Evolutionary conservation across 1,140 invertebrate genomes (phyloP).

Genomic region (Stegodyphus mimosarum): DNA sequence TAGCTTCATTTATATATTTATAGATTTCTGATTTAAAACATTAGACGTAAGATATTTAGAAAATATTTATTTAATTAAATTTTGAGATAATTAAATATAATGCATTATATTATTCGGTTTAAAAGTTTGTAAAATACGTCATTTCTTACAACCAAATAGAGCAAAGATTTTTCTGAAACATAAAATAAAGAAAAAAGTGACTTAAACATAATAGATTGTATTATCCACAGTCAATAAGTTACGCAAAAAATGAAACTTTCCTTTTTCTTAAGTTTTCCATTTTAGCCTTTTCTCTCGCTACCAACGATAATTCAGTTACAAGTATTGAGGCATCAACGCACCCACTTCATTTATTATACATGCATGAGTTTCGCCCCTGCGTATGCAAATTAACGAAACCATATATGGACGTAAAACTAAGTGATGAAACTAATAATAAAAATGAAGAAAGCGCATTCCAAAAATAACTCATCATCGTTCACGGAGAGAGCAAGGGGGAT

Average conservation of each 20-base stretch:
- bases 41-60: too few relatives aligned
- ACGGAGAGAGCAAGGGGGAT: not conserved
- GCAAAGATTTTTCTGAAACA: not conserved
- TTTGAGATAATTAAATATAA: too few relatives aligned
- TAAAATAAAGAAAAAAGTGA: not conserved
- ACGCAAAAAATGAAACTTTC: not conserved
- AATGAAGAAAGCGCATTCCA: conserved; percentile 27
- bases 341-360: conserved; percentile 50
- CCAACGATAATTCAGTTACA: not conserved
- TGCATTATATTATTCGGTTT: too few relatives aligned
- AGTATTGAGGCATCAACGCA: not conserved
- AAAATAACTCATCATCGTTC: conserved; percentile 40
- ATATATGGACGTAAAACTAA: not conserved
- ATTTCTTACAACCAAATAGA: too few relatives aligned
- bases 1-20: too few relatives aligned
- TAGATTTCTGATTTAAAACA: too few relatives aligned
- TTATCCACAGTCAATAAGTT: not conserved
- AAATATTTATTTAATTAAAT: too few relatives aligned
- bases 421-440: conserved; percentile 44
- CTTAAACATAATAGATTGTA: not conserved
- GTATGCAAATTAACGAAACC: conserved; percentile 44
- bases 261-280: not conserved
- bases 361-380: conserved; percentile 44
- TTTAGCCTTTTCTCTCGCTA: not conserved
- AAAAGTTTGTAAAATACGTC: too few relatives aligned